Evolutionary conservation across 1,140 invertebrate species (phyloP).

Genomic region (Procambarus virginalis): DNA sequence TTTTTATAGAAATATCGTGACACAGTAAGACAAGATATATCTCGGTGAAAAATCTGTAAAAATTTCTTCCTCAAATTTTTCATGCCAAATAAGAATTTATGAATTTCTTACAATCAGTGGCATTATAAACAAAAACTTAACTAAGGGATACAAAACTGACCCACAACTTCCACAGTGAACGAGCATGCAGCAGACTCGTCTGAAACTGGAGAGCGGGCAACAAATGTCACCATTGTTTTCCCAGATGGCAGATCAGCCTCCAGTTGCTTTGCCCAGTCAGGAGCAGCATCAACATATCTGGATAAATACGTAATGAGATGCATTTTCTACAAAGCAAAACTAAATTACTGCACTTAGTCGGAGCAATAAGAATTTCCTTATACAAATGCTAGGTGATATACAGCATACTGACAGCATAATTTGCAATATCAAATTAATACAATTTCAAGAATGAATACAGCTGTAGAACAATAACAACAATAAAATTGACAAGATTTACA

Average conservation of each 20-base stretch:
- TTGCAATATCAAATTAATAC: neutral
- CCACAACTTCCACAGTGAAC: constrained; percentile 79
- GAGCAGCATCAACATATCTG: constrained; percentile 79
- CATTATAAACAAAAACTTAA: neutral
- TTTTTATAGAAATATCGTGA: neutral
- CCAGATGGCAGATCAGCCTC: constrained; percentile 79
- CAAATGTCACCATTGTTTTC: constrained; percentile 78
- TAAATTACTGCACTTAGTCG: too few relatives aligned
- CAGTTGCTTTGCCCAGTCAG: constrained; percentile 80
- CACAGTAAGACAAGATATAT: neutral
- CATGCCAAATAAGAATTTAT: neutral
- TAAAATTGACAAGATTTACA: too few relatives aligned
- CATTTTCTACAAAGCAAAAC: neutral
- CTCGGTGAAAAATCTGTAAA: neutral
- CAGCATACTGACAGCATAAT: neutral
- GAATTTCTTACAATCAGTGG: too few relatives aligned
- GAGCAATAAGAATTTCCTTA: too few relatives aligned
- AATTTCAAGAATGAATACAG: neutral
- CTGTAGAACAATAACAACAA: neutral
- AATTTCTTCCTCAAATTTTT: neutral
- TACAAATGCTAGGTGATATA: too few relatives aligned
- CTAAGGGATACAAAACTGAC: constrained; percentile 72
- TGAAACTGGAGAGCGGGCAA: constrained; percentile 78
- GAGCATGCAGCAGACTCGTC: constrained; percentile 78
- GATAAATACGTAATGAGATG: neutral